Evolutionary conservation across 2,797 vertebrate species (phyloP).

Genomic region (Austrolebias charrua): DNA sequence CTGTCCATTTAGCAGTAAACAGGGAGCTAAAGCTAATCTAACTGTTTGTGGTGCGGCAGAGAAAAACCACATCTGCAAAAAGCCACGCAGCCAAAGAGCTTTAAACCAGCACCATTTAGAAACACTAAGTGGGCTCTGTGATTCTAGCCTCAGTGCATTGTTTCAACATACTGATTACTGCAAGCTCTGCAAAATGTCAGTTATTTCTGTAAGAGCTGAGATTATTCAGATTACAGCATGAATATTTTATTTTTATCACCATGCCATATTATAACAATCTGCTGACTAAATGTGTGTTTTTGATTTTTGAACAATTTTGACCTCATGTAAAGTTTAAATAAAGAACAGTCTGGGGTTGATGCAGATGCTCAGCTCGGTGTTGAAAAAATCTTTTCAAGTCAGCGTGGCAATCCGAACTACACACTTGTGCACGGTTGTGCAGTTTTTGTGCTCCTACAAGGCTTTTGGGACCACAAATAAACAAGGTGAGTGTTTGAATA

Average conservation of each 20-base stretch:
- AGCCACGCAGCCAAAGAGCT: slow-evolving; percentile 22
- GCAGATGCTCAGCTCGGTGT: slow-evolving; percentile 4
- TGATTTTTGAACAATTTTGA: slow-evolving; percentile 6
- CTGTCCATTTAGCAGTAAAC: slow-evolving; percentile 55
- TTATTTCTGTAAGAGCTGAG: slow-evolving; percentile 47
- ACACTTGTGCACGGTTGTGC: slow-evolving; percentile 8
- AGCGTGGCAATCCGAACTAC: slow-evolving; percentile 9
- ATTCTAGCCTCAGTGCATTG: slow-evolving; percentile 38
- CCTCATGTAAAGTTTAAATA: background rate
- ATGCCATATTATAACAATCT: slow-evolving; percentile 28
- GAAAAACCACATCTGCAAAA: slow-evolving; percentile 49
- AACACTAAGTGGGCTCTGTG: slow-evolving; percentile 32
- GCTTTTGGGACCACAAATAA: slow-evolving; percentile 9
- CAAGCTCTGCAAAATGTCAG: slow-evolving; percentile 38
- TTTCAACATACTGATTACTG: slow-evolving; percentile 50
- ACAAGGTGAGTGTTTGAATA: slow-evolving; percentile 16
- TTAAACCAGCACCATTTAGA: slow-evolving; percentile 26
- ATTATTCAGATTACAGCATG: slow-evolving; percentile 40
- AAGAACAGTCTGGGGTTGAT: slow-evolving; percentile 5
- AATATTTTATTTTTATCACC: slow-evolving; percentile 40
- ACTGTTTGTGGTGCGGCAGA: slow-evolving; percentile 32
- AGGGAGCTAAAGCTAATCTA: slow-evolving; percentile 49
- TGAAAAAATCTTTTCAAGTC: slow-evolving; percentile 5
- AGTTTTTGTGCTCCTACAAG: slow-evolving; percentile 5
- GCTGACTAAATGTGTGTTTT: slow-evolving; percentile 37